Base-by-base conservation (phyloP, 2,797 vertebrate genomes). In the Acomys russatus region DNA sequence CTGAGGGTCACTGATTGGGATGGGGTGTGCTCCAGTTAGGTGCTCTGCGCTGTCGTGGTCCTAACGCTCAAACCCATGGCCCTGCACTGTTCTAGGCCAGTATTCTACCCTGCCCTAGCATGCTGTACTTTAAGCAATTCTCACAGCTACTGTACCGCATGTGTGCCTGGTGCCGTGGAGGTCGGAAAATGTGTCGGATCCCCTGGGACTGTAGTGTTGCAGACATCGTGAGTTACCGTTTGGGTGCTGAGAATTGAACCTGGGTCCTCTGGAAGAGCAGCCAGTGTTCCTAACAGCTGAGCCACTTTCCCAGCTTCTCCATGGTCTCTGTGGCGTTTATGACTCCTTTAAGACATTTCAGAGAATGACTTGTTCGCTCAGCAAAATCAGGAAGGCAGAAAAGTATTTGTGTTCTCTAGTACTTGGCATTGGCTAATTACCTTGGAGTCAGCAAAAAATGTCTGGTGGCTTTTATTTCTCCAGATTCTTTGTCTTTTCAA, bases 351-450 rank as follows among this genome's bases (percentile, higher is more conserved):
- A 91, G 56, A 9, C 73, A 92, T 94, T 96, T 91, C 28, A 91
- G 85, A 96, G 80, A 97, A 90, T 90, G n/a, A 2, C 64, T 88
- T 94, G 56, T 98, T 95, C 74, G 73, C 22, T 89, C 87, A 74
- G 73, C 91, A 91, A 95, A 91, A 90, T 80, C 91, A 93, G 22
- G 56, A 96, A 94, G 71, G 49, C 17, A 78, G 76, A 83, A 63
- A 93, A 2, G 61, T 88, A 86, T 61, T 92, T 28, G 79, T 71
- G 93, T 78, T 76, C 30, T 93, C 0, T 95, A 28, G 64, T 83
- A 86, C 11, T 95, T 94, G 74, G 7, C 94, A 87, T 76, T 97
- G 59, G 35, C 51, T 73, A 18, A 88, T 96, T 94, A 86, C 51
- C 74, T 78, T 90, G n/a, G 11, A 79, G 28, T 89, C 35, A 80